Conservation (phyloP, 2,888 invertebrate species). For the Mystacides longicornis region DNA sequence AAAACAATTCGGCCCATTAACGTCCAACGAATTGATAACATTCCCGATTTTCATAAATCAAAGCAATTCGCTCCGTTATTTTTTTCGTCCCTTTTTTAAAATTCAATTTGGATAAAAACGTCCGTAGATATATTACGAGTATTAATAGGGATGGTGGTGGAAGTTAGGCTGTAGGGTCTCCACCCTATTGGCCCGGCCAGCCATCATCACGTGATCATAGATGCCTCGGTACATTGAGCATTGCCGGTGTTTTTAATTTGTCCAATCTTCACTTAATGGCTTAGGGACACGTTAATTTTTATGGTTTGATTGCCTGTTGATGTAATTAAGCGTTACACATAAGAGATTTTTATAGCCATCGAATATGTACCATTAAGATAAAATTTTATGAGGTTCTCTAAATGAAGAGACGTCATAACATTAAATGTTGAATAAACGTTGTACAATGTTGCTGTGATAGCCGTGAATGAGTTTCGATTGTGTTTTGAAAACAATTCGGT, state of each 20-base stretch:
- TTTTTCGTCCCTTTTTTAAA: too few species aligned
- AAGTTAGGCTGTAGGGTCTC: too few species aligned
- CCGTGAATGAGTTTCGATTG: too few species aligned
- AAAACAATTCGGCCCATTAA: too few species aligned
- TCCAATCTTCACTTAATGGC: neutral
- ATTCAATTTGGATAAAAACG: too few species aligned
- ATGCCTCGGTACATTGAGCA: neutral
- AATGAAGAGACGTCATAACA: neutral
- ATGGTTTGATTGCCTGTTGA: slow-evolving; percentile 7
- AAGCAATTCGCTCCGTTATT: too few species aligned
- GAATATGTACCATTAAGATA: slow-evolving; percentile 1
- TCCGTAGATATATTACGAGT: too few species aligned
- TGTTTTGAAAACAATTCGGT: too few species aligned
- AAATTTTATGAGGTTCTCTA: neutral
- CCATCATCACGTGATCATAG: neutral
- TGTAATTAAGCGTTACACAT: slow-evolving; percentile 1
- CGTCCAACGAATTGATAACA: too few species aligned
- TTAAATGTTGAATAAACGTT: neutral
- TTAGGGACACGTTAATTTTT: slow-evolving; percentile 3
- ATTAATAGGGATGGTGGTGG: too few species aligned
- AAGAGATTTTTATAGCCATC: slow-evolving; percentile 1
- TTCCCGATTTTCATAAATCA: too few species aligned
- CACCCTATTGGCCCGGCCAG: too few species aligned
- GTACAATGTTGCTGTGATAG: neutral
- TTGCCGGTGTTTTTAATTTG: neutral